Evolutionary conservation across 2,113 vertebrate species (phyloP), one percentile per base, ranked within the genome.

Genomic region (Nyctereutes procyonoides): DNA sequence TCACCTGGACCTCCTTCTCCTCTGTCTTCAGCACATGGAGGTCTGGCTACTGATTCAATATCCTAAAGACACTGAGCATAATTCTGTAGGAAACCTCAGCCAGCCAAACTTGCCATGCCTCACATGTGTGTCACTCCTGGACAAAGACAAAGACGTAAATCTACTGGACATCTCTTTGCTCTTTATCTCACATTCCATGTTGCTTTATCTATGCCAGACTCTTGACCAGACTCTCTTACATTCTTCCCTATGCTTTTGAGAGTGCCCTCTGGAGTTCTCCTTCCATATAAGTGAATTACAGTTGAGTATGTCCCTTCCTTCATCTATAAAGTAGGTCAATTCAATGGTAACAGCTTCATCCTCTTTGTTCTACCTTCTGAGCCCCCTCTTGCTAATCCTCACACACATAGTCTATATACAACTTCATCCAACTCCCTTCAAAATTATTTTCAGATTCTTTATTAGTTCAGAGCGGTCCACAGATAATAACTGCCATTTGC

Each of bases 401-500:
- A 48, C 32, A 85, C 1, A 38, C 5, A n/a, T 2, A 67, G 20
- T 63, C 28, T 63, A 65, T 13, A 74, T 5, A 51, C 12, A 92
- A 63, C 30, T 26, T 84, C 90, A 32, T 91, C 77, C 55, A 82
- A 83, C 15, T 76, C 48, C 53, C 51, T 82, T 81, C 56, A 67
- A 79, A 80, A 30, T 65, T 43, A 24, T 80, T 69, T 92, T 74
- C 79, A 83, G 30, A 67, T 28, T 73, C 69, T 86, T 94, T 73
- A 65, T 92, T 96, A 87, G 60, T 88, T 93, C 58, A 48, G 48
- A 80, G 56, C 26, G 5, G 67, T 79, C 88, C 48, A 19, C 16
- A 65, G 76, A 55, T 90, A 95, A 95, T 92, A 97, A 93, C 51
- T 30, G 53, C 32, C 83, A 93, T 96, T 97, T 93, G 53, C 84